Percentiles rank a stretch among this genome's conserved stretches.
Conservation (phyloP, 2,113 vertebrate species). For the Pangasianodon hypophthalmus region DNA sequence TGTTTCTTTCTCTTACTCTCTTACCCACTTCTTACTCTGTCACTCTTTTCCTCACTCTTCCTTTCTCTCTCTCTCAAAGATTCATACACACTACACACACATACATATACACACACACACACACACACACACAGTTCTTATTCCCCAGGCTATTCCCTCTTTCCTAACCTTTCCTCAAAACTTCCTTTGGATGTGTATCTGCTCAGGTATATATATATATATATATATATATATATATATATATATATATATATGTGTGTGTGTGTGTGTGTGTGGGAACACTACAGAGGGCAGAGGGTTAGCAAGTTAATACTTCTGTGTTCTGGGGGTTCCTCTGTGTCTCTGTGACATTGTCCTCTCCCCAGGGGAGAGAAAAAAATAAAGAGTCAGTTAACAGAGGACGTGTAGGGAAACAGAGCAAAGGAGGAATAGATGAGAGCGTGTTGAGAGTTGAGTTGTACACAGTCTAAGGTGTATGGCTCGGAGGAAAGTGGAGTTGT, state of each 20-base stretch:
- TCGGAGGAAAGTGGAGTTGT: constrained; percentile 3
- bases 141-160: neutral
- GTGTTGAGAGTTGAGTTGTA: neutral
- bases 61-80: neutral
- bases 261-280: neutral
- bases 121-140: neutral
- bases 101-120: neutral
- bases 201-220: neutral
- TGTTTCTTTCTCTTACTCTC: constrained; percentile 17
- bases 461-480: neutral
- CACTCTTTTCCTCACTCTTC: neutral
- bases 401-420: constrained; percentile 7
- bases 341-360: constrained; percentile 43
- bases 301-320: constrained; percentile 52
- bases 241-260: constrained; percentile 18
- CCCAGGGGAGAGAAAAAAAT: constrained; percentile 32
- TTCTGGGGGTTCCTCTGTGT: constrained; percentile 31
- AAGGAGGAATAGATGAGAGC: neutral
- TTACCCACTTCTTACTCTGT: neutral
- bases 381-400: constrained; percentile 47
- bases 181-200: neutral
- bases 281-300: constrained; percentile 34
- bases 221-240: constrained; percentile 13
- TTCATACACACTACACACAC: neutral
- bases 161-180: constrained; percentile 33